Conservation (phyloP, 1,140 invertebrate species). For the Trinorchestia longiramus region DNA sequence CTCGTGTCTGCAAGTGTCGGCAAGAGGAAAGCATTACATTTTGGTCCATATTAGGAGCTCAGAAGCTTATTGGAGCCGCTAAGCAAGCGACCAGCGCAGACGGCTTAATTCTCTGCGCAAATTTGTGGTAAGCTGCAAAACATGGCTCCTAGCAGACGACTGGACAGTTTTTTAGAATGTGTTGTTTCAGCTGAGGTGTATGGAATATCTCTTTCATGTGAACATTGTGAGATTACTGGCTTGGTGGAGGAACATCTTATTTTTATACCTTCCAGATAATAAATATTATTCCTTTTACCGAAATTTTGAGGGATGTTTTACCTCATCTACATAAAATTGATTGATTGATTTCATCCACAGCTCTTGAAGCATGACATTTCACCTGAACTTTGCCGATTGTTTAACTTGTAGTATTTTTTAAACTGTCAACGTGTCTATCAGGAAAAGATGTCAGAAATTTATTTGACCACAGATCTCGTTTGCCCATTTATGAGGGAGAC, state of each 20-base stretch:
- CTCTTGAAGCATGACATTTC: no score
- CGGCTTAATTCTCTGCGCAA: slow-evolving; percentile 3
- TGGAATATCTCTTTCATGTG: neutral
- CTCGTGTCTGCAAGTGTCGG: slow-evolving; percentile 9
- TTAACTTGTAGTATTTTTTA: no score
- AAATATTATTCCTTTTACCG: no score
- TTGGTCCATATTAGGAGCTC: neutral
- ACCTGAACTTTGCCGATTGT: no score
- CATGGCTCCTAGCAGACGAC: neutral
- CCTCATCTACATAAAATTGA: no score
- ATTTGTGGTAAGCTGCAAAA: slow-evolving; percentile 3
- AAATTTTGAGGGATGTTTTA: no score
- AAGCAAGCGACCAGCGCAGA: slow-evolving; percentile 7
- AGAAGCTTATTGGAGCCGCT: slow-evolving; percentile 33
- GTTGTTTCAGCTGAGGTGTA: neutral
- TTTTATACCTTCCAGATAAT: no score
- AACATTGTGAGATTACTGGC: neutral
- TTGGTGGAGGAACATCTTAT: neutral
- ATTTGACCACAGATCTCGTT: no score
- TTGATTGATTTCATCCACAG: no score
- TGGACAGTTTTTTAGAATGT: neutral
- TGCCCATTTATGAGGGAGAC: no score
- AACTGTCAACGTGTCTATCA: no score
- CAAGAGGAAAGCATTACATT: slow-evolving; percentile 33
- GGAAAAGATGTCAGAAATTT: no score